Conservation (phyloP, 2,113 vertebrate species). For the Grallaria varia region DNA sequence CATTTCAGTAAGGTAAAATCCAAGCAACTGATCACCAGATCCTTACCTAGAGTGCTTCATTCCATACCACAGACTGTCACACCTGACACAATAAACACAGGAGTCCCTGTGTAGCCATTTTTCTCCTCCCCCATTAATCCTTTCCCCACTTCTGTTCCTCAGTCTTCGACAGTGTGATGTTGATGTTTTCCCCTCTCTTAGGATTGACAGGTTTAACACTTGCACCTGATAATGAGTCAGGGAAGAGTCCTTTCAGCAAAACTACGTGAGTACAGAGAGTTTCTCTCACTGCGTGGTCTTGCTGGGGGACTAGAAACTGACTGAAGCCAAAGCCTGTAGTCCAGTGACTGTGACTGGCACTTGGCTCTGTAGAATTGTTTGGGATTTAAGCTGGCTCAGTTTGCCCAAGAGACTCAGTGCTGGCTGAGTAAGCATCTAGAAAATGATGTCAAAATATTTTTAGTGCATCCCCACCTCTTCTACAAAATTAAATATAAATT, state of each 20-base stretch:
- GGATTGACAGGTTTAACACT: not conserved
- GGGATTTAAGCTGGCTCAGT: not conserved
- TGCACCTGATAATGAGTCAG: not conserved
- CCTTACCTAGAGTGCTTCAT: not conserved
- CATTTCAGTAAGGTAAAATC: not conserved
- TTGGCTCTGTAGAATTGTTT: not conserved
- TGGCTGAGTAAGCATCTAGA: not conserved
- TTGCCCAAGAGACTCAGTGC: not conserved
- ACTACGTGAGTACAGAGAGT: accelerated
- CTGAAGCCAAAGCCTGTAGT: not conserved
- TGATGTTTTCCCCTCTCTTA: not conserved
- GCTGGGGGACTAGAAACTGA: not conserved
- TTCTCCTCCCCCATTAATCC: not conserved
- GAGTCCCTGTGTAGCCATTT: not conserved
- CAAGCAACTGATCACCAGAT: not conserved
- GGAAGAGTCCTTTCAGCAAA: not conserved
- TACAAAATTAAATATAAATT: not conserved
- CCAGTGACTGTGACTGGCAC: not conserved
- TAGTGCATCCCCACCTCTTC: not conserved
- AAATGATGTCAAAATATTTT: not conserved
- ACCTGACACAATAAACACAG: not conserved
- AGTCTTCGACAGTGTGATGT: not conserved
- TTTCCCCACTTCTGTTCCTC: not conserved
- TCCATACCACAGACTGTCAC: not conserved
- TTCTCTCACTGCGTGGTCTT: not conserved